Evolutionary conservation across 1,140 invertebrate genomes (phyloP), one percentile per base, ranked within the genome.

Genomic region (Pissodes strobi): DNA sequence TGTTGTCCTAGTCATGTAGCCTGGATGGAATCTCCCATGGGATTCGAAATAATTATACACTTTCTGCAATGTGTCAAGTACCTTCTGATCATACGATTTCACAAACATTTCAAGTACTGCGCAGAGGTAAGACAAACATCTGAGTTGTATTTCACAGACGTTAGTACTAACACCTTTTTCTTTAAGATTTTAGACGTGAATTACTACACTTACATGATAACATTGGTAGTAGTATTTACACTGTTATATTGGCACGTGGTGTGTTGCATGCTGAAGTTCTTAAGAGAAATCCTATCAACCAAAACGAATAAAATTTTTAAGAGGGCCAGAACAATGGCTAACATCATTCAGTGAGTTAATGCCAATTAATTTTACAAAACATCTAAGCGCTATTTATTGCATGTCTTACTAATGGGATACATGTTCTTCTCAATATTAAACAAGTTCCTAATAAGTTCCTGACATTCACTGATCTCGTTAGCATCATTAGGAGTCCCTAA

Each of bases 181-280:
- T 69, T 69, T 38, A 37, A 68, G 59, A 57, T 67, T 67, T 63
- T 70, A 37, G 43, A 57, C 27, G 58, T 69, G 1, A 64, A 66
- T 23, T 66, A 66, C 63, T 66, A 62, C 55, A 67, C 43, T 15
- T 72, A 65, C 58, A 71, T 67, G 59, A 59, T 58, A 10, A 59
- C 64, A 9, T 49, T 72, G 37, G 60, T 72, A 13, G 58, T 72
- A 6, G 27, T 69, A 25, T 66, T 62, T 22, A 66, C 66, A 17
- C 23, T 69, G 9, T 30, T 72, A 2, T 72, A 68, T 49, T 71
- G 67, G 67, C 71, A 72, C 39, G 52, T 64, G 2, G 25, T 65
- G 9, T 71, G 69, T 22, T 72, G 71, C 37, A 58, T 66, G 45
- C 51, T 71, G 21, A 64, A 61, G 15, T 71, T 71, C 15, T 18